A percentile compares a stretch with the other conserved stretches of the same genome.
phyloP scores from a whole-genome alignment of 1,140 invertebrate genomes.

The Wiebesia pumilae region DNA sequence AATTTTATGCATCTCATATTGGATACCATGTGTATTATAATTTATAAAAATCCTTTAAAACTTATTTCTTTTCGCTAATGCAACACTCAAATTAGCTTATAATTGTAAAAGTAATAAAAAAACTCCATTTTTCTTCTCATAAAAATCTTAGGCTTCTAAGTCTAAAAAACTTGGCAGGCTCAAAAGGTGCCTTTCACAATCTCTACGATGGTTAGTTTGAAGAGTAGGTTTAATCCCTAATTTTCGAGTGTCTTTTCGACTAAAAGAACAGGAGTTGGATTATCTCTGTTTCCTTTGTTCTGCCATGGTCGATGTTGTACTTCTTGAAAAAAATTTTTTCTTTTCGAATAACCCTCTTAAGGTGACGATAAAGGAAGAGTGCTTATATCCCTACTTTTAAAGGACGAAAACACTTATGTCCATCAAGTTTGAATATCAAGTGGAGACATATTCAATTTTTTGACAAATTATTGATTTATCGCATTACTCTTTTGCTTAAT shows the following conservation, averaged over 20 bases:
- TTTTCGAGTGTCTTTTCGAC: not conserved
- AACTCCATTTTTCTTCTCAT: not conserved
- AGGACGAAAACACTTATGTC: too few relatives aligned
- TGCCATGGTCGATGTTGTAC: not conserved
- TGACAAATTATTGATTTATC: too few relatives aligned
- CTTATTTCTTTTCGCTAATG: too few relatives aligned
- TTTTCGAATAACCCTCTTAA: not conserved
- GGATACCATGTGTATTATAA: too few relatives aligned
- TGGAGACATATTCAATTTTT: too few relatives aligned
- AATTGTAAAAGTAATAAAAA: not conserved
- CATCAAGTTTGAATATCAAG: too few relatives aligned
- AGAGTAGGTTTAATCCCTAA: slow-evolving; percentile 26
- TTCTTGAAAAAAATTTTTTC: not conserved
- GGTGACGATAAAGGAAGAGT: not conserved
- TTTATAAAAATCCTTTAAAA: too few relatives aligned
- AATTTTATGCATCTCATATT: too few relatives aligned
- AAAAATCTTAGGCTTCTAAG: not conserved
- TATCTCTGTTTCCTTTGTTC: slow-evolving; percentile 16
- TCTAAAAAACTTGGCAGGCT: not conserved
- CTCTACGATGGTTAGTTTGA: not conserved
- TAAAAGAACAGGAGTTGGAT: not conserved
- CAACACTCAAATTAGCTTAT: not conserved
- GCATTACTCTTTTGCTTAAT: too few relatives aligned
- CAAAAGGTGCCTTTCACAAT: not conserved
- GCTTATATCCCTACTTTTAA: too few relatives aligned